Conservation (phyloP, 1,140 invertebrate genomes). For the Nasonia vitripennis region DNA sequence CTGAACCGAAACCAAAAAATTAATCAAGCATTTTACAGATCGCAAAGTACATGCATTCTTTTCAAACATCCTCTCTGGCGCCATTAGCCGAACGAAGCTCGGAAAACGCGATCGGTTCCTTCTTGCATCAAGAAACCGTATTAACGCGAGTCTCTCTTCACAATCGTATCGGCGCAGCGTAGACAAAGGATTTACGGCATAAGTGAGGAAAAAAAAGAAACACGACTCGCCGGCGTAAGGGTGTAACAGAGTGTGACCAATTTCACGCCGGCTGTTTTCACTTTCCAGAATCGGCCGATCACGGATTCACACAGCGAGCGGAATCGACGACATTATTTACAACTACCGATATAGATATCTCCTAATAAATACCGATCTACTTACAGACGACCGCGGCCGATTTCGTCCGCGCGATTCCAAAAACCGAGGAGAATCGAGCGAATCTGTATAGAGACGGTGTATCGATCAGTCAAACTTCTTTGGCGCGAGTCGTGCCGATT, state of each 20-base stretch:
- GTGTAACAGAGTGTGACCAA: conserved; percentile 62
- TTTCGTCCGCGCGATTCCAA: conserved; percentile 1
- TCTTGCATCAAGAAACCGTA: no score
- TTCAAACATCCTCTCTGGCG: no score
- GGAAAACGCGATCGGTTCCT: no score
- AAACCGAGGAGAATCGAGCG: conserved; percentile 37
- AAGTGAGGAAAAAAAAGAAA: neutral
- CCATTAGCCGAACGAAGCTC: no score
- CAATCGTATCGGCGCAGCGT: neutral
- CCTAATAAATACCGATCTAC: conserved; percentile 33
- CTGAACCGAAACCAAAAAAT: no score
- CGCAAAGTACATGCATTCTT: no score
- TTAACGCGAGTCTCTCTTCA: no score
- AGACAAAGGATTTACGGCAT: conserved; percentile 43
- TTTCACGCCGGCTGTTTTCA: conserved; percentile 67
- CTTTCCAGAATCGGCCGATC: conserved; percentile 57
- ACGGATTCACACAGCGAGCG: conserved; percentile 16
- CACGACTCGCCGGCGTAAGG: neutral
- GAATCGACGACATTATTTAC: neutral
- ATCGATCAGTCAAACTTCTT: conserved; percentile 34
- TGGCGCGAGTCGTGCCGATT: neutral
- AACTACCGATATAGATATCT: neutral
- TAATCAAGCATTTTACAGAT: no score
- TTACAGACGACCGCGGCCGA: conserved; percentile 40
- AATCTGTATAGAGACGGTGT: no score